Evolutionary conservation across 2,113 vertebrate species (phyloP).

Genomic region (Dicaeum eximium): DNA sequence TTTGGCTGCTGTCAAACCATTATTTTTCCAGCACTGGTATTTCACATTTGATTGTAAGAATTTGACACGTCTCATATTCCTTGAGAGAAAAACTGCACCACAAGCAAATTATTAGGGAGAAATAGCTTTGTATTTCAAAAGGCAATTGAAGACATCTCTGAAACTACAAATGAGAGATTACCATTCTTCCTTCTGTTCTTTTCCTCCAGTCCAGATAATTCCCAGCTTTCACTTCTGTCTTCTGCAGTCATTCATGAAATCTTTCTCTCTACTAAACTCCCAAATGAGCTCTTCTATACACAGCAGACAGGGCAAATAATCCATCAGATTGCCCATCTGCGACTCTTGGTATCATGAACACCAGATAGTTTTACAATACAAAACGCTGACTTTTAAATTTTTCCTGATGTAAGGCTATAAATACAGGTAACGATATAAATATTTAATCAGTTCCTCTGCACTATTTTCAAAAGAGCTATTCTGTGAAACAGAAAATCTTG

Average conservation of each 20-base stretch:
- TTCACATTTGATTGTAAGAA: background rate
- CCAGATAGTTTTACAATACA: background rate
- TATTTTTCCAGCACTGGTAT: background rate
- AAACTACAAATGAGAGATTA: background rate
- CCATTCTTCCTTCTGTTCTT: background rate
- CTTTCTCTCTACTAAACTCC: background rate
- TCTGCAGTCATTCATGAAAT: slow-evolving; percentile 14
- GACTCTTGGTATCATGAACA: background rate
- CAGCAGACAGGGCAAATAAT: background rate
- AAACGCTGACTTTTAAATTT: background rate
- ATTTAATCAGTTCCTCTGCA: background rate
- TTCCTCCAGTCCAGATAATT: background rate
- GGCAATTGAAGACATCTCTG: background rate
- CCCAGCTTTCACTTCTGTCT: background rate
- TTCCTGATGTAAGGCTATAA: background rate
- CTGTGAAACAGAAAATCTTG: background rate
- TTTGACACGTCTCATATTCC: background rate
- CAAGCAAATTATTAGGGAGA: background rate
- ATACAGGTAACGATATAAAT: background rate
- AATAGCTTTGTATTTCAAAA: background rate
- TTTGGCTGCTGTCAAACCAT: background rate
- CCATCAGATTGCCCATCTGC: background rate
- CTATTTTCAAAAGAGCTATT: background rate
- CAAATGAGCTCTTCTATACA: background rate
- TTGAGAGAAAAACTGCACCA: background rate